Conservation (phyloP, 1,140 invertebrate species). For the Drosophila elegans region DNA sequence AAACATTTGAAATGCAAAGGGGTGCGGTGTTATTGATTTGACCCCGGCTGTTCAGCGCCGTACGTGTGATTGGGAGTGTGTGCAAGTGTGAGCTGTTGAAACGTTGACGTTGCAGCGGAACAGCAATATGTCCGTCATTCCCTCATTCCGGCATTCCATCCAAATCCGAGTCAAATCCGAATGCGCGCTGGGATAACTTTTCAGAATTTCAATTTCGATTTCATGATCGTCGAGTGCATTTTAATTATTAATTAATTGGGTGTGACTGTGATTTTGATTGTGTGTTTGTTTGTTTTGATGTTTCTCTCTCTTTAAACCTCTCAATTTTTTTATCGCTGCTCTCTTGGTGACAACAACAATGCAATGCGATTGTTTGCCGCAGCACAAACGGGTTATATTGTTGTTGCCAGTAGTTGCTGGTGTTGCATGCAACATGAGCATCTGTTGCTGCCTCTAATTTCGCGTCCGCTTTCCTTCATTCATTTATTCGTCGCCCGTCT, state of each 20-base stretch:
- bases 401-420: constrained; percentile 7
- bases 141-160: constrained; percentile 7
- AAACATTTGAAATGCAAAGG: background rate
- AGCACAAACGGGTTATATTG: constrained; percentile 36
- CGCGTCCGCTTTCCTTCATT: constrained; percentile 2
- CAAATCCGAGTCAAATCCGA: background rate
- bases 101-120: constrained; percentile 27
- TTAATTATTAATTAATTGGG: constrained; percentile 38
- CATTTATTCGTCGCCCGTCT: constrained; percentile 20
- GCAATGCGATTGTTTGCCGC: constrained; percentile 24
- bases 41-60: constrained; percentile 8
- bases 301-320: constrained; percentile 2
- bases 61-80: constrained; percentile 8
- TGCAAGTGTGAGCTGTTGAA: constrained; percentile 12
- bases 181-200: constrained; percentile 4
- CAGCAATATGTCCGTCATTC: constrained; percentile 9
- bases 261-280: constrained; percentile 15
- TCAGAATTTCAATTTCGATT: constrained; percentile 59
- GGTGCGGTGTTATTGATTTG: background rate
- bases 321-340: background rate
- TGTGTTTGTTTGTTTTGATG: constrained; percentile 56
- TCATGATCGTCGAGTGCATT: constrained; percentile 55
- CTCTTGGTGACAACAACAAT: constrained; percentile 36
- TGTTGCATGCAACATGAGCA: constrained; percentile 41
- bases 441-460: constrained; percentile 6